These are phyloP conservation scores for Temnothorax longispinosus DNA, from an alignment of 1,140 invertebrate species.

Conservation along the genomic window DNA sequence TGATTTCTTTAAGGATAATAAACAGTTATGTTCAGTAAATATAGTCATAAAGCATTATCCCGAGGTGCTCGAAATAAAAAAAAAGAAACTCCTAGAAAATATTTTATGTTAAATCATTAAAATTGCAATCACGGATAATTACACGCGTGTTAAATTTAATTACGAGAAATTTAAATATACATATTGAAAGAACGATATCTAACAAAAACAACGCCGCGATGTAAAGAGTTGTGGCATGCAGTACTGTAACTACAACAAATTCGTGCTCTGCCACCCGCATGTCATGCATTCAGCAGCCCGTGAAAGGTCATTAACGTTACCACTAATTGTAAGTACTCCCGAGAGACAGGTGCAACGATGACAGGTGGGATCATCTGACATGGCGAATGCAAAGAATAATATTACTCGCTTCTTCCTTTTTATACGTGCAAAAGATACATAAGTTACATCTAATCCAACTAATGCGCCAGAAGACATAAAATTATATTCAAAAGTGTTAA, in stretches of 20 bases:
- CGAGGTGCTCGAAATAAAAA: neutral
- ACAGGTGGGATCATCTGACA: slow-evolving; percentile 69
- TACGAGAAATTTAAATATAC: no score
- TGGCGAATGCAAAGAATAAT: slow-evolving; percentile 21
- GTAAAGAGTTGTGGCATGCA: slow-evolving; percentile 19
- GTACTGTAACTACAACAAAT: slow-evolving; percentile 38
- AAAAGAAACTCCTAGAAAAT: neutral
- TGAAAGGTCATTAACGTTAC: slow-evolving; percentile 75
- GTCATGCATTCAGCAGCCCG: slow-evolving; percentile 67
- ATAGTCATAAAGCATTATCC: neutral
- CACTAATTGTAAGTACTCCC: slow-evolving; percentile 65
- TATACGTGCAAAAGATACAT: neutral
- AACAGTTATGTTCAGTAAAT: neutral
- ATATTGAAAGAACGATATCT: neutral
- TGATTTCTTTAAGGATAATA: neutral
- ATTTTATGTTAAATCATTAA: neutral
- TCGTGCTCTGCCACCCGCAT: slow-evolving; percentile 62
- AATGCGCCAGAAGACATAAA: neutral
- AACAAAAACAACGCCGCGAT: neutral
- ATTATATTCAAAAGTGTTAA: neutral
- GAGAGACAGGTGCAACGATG: slow-evolving; percentile 67
- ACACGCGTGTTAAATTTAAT: neutral
- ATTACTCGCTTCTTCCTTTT: slow-evolving; percentile 20
- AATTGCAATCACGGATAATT: neutral
- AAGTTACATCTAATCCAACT: neutral